Evolutionary conservation across 2,113 vertebrate genomes (phyloP).

Genomic region (Columba janthina): DNA sequence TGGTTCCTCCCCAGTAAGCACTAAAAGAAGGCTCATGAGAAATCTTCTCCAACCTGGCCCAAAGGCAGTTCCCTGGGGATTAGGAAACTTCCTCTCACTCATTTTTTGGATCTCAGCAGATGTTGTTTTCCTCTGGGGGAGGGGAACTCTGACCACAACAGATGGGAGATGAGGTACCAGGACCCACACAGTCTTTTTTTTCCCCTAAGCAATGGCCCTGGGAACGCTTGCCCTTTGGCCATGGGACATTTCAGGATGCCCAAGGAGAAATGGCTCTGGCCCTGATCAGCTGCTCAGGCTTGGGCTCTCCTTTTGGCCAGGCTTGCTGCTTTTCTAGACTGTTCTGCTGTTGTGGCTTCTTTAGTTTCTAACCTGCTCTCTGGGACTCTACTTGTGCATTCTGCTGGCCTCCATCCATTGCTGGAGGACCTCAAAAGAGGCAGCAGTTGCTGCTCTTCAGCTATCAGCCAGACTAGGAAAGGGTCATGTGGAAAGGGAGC

Average conservation of each 20-base stretch:
- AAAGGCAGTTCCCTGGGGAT: background rate
- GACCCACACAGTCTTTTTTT: too few relatives aligned
- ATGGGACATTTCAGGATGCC: background rate
- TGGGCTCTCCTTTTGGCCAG: background rate
- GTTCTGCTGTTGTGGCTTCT: background rate
- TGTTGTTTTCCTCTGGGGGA: background rate
- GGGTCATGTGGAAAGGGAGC: background rate
- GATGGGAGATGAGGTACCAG: background rate
- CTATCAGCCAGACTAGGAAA: background rate
- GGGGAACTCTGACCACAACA: background rate
- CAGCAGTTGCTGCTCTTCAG: background rate
- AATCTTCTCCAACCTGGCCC: background rate
- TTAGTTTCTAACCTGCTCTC: background rate
- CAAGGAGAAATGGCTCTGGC: background rate
- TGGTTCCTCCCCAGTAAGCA: background rate
- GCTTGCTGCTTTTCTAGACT: background rate
- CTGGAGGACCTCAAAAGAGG: background rate
- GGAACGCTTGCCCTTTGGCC: background rate
- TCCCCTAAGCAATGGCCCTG: background rate
- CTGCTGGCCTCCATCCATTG: background rate
- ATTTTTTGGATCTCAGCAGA: background rate
- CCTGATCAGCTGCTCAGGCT: background rate
- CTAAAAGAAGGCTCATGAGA: too few relatives aligned
- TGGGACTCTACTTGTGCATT: background rate
- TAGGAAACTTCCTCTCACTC: background rate